Percentiles rank a stretch among this genome's conserved stretches.
Conservation (phyloP, 2,888 invertebrate species). For the Spilosoma lubricipeda region DNA sequence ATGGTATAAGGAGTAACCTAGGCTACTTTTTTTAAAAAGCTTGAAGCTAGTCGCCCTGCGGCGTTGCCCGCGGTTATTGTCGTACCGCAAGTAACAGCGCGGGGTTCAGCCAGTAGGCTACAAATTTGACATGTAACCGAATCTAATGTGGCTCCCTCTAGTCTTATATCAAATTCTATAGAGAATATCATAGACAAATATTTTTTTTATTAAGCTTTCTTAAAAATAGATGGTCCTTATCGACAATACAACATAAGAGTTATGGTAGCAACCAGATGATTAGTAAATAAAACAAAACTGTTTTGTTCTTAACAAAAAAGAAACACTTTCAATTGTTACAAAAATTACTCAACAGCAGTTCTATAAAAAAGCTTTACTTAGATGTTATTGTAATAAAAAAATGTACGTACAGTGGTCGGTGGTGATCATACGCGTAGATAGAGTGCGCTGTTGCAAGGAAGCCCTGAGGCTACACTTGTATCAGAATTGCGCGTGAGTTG, state of each 20-base stretch:
- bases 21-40: no score
- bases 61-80: no score
- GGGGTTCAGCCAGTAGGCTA: no score
- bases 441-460: constrained; percentile 62
- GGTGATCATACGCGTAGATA: constrained; percentile 70
- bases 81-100: no score
- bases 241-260: not conserved
- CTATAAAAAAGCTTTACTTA: constrained; percentile 70
- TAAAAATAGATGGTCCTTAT: not conserved
- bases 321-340: constrained; percentile 69
- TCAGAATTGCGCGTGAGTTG: constrained; percentile 59
- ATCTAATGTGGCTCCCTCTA: no score
- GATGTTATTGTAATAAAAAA: constrained; percentile 69
- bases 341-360: constrained; percentile 69
- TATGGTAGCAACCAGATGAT: constrained; percentile 23
- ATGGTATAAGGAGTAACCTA: no score
- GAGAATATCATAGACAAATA: no score
- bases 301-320: constrained; percentile 44
- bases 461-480: constrained; percentile 66
- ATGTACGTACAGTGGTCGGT: constrained; percentile 41
- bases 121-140: no score
- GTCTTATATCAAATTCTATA: no score
- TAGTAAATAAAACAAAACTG: constrained; percentile 17
- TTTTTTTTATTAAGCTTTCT: not conserved
- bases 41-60: no score